Percentiles rank a stretch among this genome's conserved stretches.
phyloP scores from a whole-genome alignment of 64 coral and sea anemone genomes.

The Pocillopora damicornis region DNA sequence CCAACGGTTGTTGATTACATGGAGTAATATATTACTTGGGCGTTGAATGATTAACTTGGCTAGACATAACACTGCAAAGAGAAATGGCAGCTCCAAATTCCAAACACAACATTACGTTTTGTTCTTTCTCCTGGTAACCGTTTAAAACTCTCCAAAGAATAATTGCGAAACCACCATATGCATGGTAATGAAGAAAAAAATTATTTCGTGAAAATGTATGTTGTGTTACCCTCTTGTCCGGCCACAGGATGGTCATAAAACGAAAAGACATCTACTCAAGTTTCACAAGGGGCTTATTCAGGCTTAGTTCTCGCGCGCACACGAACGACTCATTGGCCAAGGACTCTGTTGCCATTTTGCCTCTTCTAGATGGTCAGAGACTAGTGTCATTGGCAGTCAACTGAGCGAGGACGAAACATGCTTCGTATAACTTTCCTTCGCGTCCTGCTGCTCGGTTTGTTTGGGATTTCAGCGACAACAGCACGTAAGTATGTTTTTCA shows the following conservation, averaged over 20 bases:
- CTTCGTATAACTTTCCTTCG: neutral
- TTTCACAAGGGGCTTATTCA: constrained; percentile 24
- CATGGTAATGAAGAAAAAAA: neutral
- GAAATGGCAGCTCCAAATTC: no score
- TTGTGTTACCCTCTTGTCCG: neutral
- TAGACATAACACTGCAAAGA: neutral
- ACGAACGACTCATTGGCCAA: neutral
- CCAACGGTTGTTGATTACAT: neutral
- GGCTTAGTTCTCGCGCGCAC: neutral
- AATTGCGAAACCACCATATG: neutral
- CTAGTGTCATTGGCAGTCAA: neutral
- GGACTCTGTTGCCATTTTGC: neutral
- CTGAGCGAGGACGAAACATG: neutral
- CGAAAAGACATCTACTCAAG: neutral
- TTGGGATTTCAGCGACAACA: neutral
- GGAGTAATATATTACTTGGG: neutral
- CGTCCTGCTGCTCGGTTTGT: neutral
- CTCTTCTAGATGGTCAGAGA: constrained; percentile 4
- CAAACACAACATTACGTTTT: no score
- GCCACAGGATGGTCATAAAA: no score
- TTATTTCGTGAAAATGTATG: neutral
- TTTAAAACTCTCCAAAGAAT: neutral
- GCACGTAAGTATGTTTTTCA: constrained; percentile 7
- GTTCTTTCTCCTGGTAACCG: no score
- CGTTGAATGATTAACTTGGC: neutral